Evolutionary conservation across 2,113 vertebrate genomes (phyloP).

Genomic region (Callithrix jacchus): DNA sequence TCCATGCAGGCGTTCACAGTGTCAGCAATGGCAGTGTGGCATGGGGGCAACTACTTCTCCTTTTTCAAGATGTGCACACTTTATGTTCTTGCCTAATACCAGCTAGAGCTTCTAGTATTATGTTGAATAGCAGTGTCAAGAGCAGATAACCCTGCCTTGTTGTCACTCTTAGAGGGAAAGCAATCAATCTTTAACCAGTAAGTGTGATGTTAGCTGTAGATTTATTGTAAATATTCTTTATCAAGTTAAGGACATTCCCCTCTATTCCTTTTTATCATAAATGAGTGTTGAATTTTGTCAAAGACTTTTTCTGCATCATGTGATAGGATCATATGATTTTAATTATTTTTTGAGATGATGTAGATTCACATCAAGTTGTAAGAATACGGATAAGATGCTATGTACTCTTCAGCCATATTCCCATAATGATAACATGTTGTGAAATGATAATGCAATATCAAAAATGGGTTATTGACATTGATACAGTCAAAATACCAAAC

Average conservation of each 20-base stretch:
- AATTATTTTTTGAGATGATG: neutral
- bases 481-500: neutral
- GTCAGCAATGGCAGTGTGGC: no score
- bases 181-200: neutral
- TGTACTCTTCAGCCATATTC: neutral
- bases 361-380: neutral
- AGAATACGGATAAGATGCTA: neutral
- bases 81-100: neutral
- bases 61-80: neutral
- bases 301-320: conserved; percentile 2
- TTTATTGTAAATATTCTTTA: neutral
- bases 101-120: neutral
- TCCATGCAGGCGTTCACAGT: no score
- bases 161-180: neutral
- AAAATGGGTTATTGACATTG: neutral
- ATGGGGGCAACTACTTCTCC: neutral
- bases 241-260: neutral
- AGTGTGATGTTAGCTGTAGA: neutral
- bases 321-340: neutral
- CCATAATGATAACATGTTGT: neutral
- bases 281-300: neutral
- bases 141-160: neutral
- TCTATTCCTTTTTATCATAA: neutral
- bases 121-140: neutral
- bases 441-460: neutral